Conservation (phyloP, 1,140 invertebrate species). For the Calliphora vicina region DNA sequence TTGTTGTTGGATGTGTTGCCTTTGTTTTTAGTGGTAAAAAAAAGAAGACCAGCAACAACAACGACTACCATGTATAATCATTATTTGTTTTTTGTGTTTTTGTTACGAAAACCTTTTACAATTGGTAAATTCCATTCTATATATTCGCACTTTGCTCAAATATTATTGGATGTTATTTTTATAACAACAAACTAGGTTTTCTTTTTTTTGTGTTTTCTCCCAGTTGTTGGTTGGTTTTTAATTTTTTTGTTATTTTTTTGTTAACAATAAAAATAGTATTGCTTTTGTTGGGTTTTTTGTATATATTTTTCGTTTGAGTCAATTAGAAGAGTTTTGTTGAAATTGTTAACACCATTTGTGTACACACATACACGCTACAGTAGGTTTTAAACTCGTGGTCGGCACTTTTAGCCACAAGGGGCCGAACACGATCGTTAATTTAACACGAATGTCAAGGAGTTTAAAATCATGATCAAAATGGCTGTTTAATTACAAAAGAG, state of each 20-base stretch:
- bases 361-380: too few relatives aligned
- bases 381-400: too few relatives aligned
- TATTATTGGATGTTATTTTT: slow-evolving; percentile 23
- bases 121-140: slow-evolving; percentile 19
- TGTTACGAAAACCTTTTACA: background rate
- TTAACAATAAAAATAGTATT: background rate
- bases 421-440: too few relatives aligned
- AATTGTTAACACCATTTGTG: background rate
- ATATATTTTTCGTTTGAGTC: too few relatives aligned
- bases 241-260: background rate
- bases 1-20: too few relatives aligned
- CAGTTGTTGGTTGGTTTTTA: too few relatives aligned
- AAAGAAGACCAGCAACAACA: background rate
- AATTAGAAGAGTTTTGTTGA: background rate
- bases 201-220: background rate
- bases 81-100: background rate
- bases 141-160: slow-evolving; percentile 16
- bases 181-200: background rate
- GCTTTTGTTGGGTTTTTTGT: background rate
- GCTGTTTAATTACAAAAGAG: too few relatives aligned
- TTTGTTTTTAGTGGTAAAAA: background rate
- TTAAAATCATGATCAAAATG: too few relatives aligned
- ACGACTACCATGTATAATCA: background rate
- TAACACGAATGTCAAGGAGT: too few relatives aligned
- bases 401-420: too few relatives aligned